A percentile compares a stretch with the other conserved stretches of the same genome.
phyloP scores from a whole-genome alignment of 2,113 vertebrate genomes.

The Halcyon malimbica region DNA sequence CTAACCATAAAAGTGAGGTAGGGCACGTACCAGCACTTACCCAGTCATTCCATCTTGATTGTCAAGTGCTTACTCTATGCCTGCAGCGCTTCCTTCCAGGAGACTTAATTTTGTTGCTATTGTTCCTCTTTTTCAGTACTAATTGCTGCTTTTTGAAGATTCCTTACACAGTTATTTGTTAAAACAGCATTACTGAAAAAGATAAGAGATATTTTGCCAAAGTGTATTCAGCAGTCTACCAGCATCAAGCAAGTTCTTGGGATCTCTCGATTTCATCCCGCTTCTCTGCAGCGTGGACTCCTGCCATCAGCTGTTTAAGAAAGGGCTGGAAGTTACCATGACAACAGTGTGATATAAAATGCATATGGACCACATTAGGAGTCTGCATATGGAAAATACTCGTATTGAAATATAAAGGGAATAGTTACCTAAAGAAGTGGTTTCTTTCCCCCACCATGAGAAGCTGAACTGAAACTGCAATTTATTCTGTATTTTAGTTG shows the following conservation, averaged over 20 bases:
- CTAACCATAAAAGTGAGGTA: background rate
- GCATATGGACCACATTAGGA: background rate
- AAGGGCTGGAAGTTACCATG: constrained; percentile 10
- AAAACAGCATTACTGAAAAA: constrained; percentile 14
- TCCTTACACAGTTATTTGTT: background rate
- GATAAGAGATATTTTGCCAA: background rate
- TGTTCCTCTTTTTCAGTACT: background rate
- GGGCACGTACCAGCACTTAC: background rate
- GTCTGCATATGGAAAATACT: constrained; percentile 50
- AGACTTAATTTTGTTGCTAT: background rate
- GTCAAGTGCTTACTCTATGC: background rate
- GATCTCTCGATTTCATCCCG: background rate
- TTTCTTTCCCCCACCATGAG: background rate
- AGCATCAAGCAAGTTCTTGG: background rate
- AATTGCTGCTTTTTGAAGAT: background rate
- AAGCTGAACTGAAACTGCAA: background rate
- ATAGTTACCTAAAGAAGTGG: background rate
- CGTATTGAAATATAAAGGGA: background rate
- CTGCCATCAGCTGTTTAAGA: constrained; percentile 25
- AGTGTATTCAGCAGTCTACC: background rate
- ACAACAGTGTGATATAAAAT: constrained; percentile 8
- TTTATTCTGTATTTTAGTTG: background rate
- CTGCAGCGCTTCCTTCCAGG: background rate
- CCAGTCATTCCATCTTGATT: background rate
- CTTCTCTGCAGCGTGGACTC: background rate